Evolutionary conservation across 2,888 invertebrate genomes (phyloP), one percentile per base, ranked within the genome.

Genomic region (Lysandra bellargus): DNA sequence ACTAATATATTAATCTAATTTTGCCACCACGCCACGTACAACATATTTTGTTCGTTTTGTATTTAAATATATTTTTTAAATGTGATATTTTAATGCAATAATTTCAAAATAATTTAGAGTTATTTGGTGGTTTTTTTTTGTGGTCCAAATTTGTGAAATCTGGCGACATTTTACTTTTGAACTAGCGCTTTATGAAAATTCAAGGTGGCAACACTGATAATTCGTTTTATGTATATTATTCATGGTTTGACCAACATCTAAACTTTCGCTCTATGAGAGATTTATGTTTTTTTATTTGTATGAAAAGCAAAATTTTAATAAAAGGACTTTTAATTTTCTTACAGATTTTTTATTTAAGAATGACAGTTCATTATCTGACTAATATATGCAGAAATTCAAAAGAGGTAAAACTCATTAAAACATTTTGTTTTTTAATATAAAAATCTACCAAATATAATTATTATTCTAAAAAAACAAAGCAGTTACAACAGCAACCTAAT

Each of bases 221-320:
- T 53, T 53, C 53, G 53, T 53, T 53, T 53, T 53, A 53, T 53
- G 53, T 53, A 14, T 53, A 53, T 23, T 23, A 53, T 53, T 53
- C 53, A 53, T 53, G 53, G 53, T 53, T 53, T 53, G 53, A 53
- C 53, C 53, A 53, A 53, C 53, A 53, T 53, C 4, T 57, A 57
- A 57, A 57, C 57, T 57, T 57, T 57, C 57, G 17, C 57, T 57
- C 57, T 57, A 57, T 57, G 57, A 57, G 57, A 57, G 57, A 57
- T 57, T 57, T 57, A 57, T 57, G 57, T 57, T 57, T 57, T 57
- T 57, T 57, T 57, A 57, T 57, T 57, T 57, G 57, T 57, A 57
- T 57, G 57, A 17, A 57, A 57, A 57, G 57, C 57, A 57, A 57
- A 57, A 57, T 17, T 57, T 57, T 57, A 57, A 57, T 57, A 57